Percentiles rank a stretch among this genome's conserved stretches.
Evolutionary conservation across 2,888 invertebrate species (phyloP).

Genomic region (Athrips mouffetella): DNA sequence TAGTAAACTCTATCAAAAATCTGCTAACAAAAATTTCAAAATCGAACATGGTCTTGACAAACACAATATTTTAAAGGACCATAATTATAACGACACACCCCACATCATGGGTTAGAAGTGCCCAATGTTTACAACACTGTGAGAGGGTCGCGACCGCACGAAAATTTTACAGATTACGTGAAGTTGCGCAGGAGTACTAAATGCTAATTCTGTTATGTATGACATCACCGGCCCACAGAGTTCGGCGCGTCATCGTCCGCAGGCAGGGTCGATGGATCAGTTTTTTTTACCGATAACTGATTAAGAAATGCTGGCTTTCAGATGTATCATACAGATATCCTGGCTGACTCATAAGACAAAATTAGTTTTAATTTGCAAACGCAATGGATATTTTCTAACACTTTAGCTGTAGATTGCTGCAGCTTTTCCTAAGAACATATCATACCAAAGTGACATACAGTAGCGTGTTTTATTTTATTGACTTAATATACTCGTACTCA

Average conservation of each 20-base stretch:
- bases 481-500: too few species aligned
- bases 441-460: too few species aligned
- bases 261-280: conserved; percentile 18
- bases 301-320: conserved; percentile 1
- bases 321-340: conserved; percentile 7
- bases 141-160: not conserved
- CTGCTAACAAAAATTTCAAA: too few species aligned
- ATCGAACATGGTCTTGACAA: too few species aligned
- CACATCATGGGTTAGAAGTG: not conserved
- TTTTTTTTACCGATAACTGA: conserved; percentile 4
- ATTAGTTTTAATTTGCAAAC: too few species aligned
- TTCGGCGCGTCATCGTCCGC: conserved; percentile 35
- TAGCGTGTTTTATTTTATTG: too few species aligned
- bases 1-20: too few species aligned
- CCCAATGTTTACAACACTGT: not conserved
- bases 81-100: not conserved
- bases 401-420: too few species aligned
- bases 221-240: conserved; percentile 37
- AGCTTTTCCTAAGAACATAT: too few species aligned
- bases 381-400: too few species aligned
- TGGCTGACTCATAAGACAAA: not conserved
- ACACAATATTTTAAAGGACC: not conserved
- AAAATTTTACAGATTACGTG: conserved; percentile 21
- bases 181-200: conserved; percentile 20
- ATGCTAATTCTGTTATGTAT: conserved; percentile 30